phyloP scores from a whole-genome alignment of 1,140 invertebrate species.

The Aphaenogaster floridana region DNA sequence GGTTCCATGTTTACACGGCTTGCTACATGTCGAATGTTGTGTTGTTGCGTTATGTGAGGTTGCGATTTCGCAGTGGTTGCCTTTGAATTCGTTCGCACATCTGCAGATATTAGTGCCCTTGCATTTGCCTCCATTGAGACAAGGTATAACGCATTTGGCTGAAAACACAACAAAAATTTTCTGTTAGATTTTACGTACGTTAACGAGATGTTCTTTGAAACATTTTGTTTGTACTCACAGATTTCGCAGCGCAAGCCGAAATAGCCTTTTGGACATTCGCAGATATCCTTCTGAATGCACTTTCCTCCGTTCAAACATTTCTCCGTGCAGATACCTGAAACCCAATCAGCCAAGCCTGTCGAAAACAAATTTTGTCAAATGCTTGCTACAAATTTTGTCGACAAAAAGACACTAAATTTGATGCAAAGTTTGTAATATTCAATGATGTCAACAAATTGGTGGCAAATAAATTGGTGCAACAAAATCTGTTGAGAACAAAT shows the following conservation, averaged over 20 bases:
- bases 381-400: no score
- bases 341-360: no score
- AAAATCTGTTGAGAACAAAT: no score
- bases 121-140: constrained; percentile 94
- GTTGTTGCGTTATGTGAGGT: constrained; percentile 86
- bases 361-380: no score
- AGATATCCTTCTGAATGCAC: constrained; percentile 97
- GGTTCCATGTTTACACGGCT: constrained; percentile 91
- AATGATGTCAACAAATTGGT: no score
- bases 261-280: constrained; percentile 95
- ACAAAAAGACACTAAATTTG: no score
- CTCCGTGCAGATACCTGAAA: constrained; percentile 94
- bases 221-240: constrained; percentile 90
- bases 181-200: not conserved
- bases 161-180: constrained; percentile 68
- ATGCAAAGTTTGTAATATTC: no score
- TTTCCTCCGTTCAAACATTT: constrained; percentile 98
- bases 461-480: no score
- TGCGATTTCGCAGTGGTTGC: constrained; percentile 95
- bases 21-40: constrained; percentile 90
- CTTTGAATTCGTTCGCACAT: constrained; percentile 92
- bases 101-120: constrained; percentile 95
- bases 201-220: not conserved
- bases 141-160: constrained; percentile 96
- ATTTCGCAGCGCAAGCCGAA: constrained; percentile 96